Conservation (phyloP, 2,888 invertebrate genomes). For the Cataglyphis albicans region DNA sequence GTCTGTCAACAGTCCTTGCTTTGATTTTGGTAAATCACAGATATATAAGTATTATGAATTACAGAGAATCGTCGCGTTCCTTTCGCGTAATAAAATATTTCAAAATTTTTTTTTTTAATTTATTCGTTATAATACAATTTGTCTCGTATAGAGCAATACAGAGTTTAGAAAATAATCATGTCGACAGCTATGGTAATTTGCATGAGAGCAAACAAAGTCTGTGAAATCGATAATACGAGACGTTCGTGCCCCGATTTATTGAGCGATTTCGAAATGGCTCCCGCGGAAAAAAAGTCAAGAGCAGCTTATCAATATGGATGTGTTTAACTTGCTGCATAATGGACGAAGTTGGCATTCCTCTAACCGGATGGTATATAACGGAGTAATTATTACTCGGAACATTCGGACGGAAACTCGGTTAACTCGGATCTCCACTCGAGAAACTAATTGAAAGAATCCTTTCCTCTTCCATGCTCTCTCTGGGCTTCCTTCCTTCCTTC, state of each 20-base stretch:
- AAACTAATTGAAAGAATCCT: constrained; percentile 78
- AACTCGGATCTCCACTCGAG: constrained; percentile 70
- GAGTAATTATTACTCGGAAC: constrained; percentile 74
- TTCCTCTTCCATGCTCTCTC: constrained; percentile 22
- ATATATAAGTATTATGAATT: constrained; percentile 7
- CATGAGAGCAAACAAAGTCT: constrained; percentile 18
- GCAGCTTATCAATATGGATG: constrained; percentile 80
- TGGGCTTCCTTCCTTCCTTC: constrained; percentile 7
- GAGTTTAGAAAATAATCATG: constrained; percentile 42
- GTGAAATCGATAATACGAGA: constrained; percentile 51
- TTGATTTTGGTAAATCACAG: constrained; percentile 58
- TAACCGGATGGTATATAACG: constrained; percentile 58
- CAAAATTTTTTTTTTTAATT: background rate
- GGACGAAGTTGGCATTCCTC: constrained; percentile 68
- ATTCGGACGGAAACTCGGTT: constrained; percentile 71
- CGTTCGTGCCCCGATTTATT: constrained; percentile 50
- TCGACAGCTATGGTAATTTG: constrained; percentile 21
- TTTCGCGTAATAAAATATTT: no score
- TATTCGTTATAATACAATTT: background rate
- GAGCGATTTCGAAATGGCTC: constrained; percentile 55
- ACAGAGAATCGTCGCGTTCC: background rate
- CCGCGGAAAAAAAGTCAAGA: constrained; percentile 51
- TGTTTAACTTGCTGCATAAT: constrained; percentile 80
- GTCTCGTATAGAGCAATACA: background rate
- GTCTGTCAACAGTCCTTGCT: constrained; percentile 65